Evolutionary conservation across 2,888 invertebrate species (phyloP), one percentile per base, ranked within the genome.

Genomic region (Xylota sylvarum): DNA sequence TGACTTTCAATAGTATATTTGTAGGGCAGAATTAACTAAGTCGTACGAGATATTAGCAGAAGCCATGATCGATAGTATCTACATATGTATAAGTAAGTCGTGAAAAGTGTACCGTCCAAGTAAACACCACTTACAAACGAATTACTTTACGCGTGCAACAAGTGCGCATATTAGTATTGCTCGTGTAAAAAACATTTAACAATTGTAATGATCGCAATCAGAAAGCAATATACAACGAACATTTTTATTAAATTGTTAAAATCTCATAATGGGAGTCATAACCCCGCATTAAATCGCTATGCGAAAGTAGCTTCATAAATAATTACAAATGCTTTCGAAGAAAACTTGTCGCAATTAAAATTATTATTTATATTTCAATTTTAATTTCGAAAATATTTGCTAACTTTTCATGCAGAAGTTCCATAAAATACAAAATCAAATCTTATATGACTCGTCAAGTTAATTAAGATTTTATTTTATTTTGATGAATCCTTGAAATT

Each of bases 201-300:
- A 58, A 58, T 58, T 40, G 37, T 23, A 4, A 40, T 60, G n/a
- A 60, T 4, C 7, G 37, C 60, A 40, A 60, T 60, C 23, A 60
- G 23, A 60, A 58, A 17, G 19, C 12, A 19, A n/a, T n/a, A n/a
- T 17, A 46, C 43, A 17, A 17, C 1, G 5, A 17, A 46, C 2
- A 17, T 48, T 19, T 10, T 1, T 9, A 19, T 19, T 9, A 10
- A 48, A 48, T 2, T 17, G 55, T 55, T 32, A 30, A 14, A 30
- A 43, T 14, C 1, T 6, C 40, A 40, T 40, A 40, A 40, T n/a
- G n/a, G 4, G 43, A 1, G 43, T 48, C 10, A 48, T 48, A 19
- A 48, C 48, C 19, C 19, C 9, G 48, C 19, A 19, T 46, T 46
- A 17, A n/a, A 23, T 23, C 23, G 23, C 1, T n/a, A n/a, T 40